Percentiles rank a stretch among this genome's conserved stretches.
These are phyloP conservation scores for Lanius collurio DNA, from an alignment of 2,113 vertebrate genomes.

Conservation along the genomic window DNA sequence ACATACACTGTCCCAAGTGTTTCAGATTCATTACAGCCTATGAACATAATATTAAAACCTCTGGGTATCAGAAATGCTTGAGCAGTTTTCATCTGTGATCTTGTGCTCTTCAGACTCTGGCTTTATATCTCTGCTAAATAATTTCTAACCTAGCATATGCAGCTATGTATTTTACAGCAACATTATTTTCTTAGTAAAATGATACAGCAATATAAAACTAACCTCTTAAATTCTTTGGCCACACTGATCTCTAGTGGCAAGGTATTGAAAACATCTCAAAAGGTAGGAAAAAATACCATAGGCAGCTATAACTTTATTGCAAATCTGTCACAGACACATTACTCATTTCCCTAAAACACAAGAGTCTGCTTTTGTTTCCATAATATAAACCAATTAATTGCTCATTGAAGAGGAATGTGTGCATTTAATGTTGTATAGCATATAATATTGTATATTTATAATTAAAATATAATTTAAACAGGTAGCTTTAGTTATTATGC, in stretches of 20 bases:
- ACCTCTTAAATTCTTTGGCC: constrained; percentile 64
- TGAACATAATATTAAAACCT: constrained; percentile 11
- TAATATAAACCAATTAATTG: neutral
- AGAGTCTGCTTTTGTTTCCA: neutral
- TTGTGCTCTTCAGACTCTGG: neutral
- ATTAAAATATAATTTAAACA: neutral
- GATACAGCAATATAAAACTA: neutral
- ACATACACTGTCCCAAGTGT: neutral
- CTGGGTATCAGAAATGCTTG: constrained; percentile 9
- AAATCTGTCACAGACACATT: neutral
- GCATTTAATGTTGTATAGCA: neutral
- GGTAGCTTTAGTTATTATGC: neutral
- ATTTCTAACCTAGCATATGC: constrained; percentile 23
- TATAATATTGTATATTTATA: neutral
- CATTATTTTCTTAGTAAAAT: constrained; percentile 31
- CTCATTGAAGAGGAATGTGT: neutral
- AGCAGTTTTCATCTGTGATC: constrained; percentile 16
- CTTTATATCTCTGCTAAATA: constrained; percentile 42
- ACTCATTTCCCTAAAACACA: neutral
- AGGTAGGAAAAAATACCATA: neutral
- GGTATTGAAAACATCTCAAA: neutral
- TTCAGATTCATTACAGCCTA: constrained; percentile 6
- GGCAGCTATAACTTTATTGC: neutral
- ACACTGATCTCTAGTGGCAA: constrained; percentile 73
- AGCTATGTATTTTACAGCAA: constrained; percentile 1